Conservation (phyloP, 2,113 vertebrate genomes). For the Bos taurus region DNA sequence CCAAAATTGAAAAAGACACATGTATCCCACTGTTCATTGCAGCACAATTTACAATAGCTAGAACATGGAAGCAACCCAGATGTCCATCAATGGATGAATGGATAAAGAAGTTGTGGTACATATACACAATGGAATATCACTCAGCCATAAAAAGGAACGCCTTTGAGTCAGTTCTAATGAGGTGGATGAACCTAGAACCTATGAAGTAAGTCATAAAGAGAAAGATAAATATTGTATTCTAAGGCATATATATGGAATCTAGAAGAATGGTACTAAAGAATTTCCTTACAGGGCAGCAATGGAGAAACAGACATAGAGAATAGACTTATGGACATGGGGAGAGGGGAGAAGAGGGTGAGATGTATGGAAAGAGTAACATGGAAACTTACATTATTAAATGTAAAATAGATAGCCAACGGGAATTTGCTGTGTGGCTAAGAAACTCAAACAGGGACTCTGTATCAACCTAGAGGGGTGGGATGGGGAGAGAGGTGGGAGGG, state of each 20-base stretch:
- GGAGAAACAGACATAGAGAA: not conserved
- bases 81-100: not conserved
- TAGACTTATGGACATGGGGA: not conserved
- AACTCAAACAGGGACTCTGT: not conserved
- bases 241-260: accelerated
- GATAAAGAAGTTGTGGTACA: not conserved
- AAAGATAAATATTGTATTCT: not conserved
- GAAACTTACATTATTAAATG: not conserved
- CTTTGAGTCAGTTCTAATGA: not conserved
- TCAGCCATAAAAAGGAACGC: not conserved
- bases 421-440: not conserved
- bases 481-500: not conserved
- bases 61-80: not conserved
- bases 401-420: not conserved
- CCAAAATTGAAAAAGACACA: not conserved
- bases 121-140: not conserved
- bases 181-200: not conserved
- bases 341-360: not conserved
- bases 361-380: not conserved
- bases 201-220: not conserved
- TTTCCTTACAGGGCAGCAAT: not conserved
- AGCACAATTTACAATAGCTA: not conserved
- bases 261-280: not conserved
- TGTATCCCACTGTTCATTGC: not conserved
- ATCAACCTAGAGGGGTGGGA: not conserved